phyloP scores from a whole-genome alignment of 1,140 invertebrate genomes.

The Carposina sasakii region DNA sequence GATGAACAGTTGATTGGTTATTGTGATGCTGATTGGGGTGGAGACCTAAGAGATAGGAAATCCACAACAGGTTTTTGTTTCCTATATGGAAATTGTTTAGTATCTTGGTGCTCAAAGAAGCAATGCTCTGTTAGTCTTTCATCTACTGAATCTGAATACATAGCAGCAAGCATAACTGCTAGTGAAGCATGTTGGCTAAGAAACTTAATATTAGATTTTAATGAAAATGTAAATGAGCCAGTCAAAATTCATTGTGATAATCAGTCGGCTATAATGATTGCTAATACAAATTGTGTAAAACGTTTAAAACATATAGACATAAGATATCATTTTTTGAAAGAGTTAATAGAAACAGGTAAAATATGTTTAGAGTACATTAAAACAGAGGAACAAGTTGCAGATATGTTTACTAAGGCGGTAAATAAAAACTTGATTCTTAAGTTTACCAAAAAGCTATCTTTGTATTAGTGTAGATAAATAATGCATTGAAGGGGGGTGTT shows the following conservation, averaged over 20 bases:
- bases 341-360: not conserved
- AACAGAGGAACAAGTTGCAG: not conserved
- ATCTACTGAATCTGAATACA: slow-evolving; percentile 46
- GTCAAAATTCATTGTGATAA: not conserved
- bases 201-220: slow-evolving; percentile 10
- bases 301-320: not conserved
- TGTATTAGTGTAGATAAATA: no score
- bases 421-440: no score
- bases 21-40: slow-evolving; percentile 45
- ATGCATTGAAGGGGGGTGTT: no score
- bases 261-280: not conserved
- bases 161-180: slow-evolving; percentile 25
- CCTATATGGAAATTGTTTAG: slow-evolving; percentile 16
- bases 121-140: slow-evolving; percentile 38
- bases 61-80: slow-evolving; percentile 40
- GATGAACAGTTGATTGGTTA: slow-evolving; percentile 11
- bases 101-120: slow-evolving; percentile 41
- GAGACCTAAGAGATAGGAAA: slow-evolving; percentile 33
- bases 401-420: slow-evolving; percentile 1
- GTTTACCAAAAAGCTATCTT: no score
- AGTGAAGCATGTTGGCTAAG: slow-evolving; percentile 19
- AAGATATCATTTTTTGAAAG: not conserved
- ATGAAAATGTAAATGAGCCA: not conserved
- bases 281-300: not conserved
- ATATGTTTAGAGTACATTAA: not conserved